Conservation (phyloP, 2,797 vertebrate species). For the Zalophus californianus region DNA sequence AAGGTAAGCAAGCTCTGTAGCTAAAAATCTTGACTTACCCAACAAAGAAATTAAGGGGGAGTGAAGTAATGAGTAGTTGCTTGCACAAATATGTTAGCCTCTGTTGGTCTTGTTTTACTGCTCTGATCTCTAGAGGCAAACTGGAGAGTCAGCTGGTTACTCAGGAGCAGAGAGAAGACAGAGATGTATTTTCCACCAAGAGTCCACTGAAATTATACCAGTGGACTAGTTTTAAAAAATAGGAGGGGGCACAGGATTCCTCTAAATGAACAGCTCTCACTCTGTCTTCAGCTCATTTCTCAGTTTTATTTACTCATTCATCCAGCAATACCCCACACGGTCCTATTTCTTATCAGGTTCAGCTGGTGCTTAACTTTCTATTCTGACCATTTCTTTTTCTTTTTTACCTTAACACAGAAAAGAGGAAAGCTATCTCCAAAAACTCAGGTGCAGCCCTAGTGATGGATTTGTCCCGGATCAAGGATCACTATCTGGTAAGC, state of each 20-base stretch:
- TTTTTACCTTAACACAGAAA: conserved; percentile 18
- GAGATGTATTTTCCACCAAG: background rate
- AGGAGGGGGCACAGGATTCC: background rate
- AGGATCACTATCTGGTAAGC: background rate
- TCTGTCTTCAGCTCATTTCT: background rate
- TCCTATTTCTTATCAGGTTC: background rate
- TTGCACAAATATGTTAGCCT: background rate
- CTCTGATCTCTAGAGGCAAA: background rate
- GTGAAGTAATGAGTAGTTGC: background rate
- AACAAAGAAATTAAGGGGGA: background rate
- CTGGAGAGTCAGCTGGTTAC: background rate
- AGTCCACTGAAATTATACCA: background rate
- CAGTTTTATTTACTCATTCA: background rate
- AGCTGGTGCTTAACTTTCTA: background rate
- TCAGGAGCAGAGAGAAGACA: background rate
- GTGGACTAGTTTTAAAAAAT: background rate
- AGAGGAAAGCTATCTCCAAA: background rate
- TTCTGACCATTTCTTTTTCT: background rate
- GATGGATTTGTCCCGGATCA: background rate
- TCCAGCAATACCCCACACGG: background rate
- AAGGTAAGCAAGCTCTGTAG: background rate
- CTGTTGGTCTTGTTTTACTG: background rate
- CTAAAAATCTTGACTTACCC: background rate
- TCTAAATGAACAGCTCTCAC: background rate
- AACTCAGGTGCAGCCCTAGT: background rate